These are phyloP conservation scores for Automeris io DNA, from an alignment of 2,888 invertebrate genomes.

Conservation along the genomic window DNA sequence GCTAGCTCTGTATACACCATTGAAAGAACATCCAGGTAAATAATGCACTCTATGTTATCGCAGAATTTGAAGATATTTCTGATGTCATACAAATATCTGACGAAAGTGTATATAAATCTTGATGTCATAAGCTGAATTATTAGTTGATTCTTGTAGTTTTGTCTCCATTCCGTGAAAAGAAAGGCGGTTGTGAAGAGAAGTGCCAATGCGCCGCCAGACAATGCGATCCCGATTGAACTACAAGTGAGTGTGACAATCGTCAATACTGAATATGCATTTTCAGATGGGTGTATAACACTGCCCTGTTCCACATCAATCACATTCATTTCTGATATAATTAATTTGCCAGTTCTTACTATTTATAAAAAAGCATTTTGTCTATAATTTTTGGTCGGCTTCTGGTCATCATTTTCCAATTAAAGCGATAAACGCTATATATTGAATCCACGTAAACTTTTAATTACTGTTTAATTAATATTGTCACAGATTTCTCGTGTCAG, in stretches of 20 bases:
- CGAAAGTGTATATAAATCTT: slow-evolving; percentile 41
- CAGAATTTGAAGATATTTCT: slow-evolving; percentile 21
- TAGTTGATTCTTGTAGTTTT: slow-evolving; percentile 52
- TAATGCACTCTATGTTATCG: slow-evolving; percentile 9
- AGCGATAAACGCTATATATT: neutral
- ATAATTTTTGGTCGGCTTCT: neutral
- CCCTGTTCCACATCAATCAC: slow-evolving; percentile 20
- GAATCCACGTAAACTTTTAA: neutral
- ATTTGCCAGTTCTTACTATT: neutral
- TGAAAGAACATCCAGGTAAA: slow-evolving; percentile 25
- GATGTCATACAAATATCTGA: slow-evolving; percentile 42
- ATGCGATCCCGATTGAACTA: slow-evolving; percentile 41
- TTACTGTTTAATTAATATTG: neutral
- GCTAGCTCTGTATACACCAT: slow-evolving; percentile 46
- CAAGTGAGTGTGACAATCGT: slow-evolving; percentile 26
- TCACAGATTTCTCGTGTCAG: neutral
- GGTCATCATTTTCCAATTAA: neutral
- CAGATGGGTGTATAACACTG: slow-evolving; percentile 18
- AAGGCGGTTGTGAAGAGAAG: slow-evolving; percentile 46
- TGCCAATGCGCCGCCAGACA: slow-evolving; percentile 38
- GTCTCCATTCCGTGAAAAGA: slow-evolving; percentile 55
- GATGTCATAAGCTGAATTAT: slow-evolving; percentile 57
- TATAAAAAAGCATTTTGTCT: neutral
- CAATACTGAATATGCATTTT: slow-evolving; percentile 21
- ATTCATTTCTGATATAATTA: slow-evolving; percentile 3